phyloP scores from a whole-genome alignment of 1,140 invertebrate genomes.

The Amyelois transitella region DNA sequence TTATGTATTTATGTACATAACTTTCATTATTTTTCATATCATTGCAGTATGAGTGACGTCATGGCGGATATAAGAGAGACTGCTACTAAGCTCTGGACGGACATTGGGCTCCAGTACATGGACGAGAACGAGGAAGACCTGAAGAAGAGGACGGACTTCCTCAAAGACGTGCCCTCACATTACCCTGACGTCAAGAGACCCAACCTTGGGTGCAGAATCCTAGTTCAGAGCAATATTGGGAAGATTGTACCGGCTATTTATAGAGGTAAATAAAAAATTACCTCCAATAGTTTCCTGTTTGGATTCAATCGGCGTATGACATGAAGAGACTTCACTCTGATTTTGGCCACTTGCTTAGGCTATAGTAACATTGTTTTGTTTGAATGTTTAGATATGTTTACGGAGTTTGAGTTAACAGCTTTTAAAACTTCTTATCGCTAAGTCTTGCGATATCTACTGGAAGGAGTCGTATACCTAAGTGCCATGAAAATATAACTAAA shows the following conservation, averaged over 20 bases:
- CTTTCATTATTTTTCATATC: not conserved
- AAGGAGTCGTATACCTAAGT: no score
- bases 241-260: conserved; percentile 82
- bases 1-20: not conserved
- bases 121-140: conserved; percentile 85
- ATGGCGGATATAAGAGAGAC: conserved; percentile 77
- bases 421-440: no score
- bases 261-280: conserved; percentile 37
- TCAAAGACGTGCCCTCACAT: conserved; percentile 74
- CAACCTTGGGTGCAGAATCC: conserved; percentile 83
- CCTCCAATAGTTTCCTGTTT: no score
- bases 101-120: conserved; percentile 80
- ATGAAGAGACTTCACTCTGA: no score
- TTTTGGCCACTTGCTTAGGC: no score
- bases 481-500: no score
- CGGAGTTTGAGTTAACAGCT: no score
- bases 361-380: no score
- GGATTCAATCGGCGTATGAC: no score
- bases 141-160: conserved; percentile 82
- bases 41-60: conserved; percentile 78
- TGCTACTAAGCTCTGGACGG: conserved; percentile 79
- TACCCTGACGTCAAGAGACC: conserved; percentile 82
- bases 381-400: no score
- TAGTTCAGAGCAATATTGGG: conserved; percentile 80
- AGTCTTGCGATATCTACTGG: no score